These are phyloP conservation scores for Cephus sareptanus DNA, from an alignment of 2,888 invertebrate genomes.

Conservation along the genomic window DNA sequence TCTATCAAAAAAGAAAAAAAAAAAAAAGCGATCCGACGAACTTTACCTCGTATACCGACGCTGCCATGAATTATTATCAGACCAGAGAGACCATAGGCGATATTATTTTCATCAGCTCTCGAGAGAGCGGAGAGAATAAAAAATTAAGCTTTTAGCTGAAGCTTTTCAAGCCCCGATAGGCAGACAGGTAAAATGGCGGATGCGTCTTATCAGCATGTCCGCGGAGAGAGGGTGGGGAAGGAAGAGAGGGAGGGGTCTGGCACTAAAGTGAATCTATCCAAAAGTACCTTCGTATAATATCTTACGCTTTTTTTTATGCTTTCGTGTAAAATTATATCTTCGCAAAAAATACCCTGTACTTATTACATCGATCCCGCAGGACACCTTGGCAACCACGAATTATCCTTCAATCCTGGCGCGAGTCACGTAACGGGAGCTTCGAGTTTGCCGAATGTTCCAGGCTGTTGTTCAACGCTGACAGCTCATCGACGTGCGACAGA, in stretches of 20 bases:
- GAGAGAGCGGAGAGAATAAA: neutral
- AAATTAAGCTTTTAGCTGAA: neutral
- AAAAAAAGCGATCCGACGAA: neutral
- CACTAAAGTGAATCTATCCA: neutral
- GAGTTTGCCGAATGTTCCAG: conserved; percentile 14
- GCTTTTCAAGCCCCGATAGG: neutral
- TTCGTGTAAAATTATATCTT: neutral
- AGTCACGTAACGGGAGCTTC: conserved; percentile 26
- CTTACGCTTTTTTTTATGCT: neutral
- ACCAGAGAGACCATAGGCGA: neutral
- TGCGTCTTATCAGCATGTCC: neutral
- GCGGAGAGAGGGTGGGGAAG: neutral
- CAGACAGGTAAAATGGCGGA: neutral
- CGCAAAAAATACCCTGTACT: neutral
- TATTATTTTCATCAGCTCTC: neutral
- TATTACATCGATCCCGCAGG: conserved; percentile 14
- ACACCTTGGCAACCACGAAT: conserved; percentile 23
- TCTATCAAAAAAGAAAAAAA: neutral
- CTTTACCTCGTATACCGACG: neutral
- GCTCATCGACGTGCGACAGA: neutral
- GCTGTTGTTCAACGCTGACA: neutral
- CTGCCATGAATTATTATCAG: neutral
- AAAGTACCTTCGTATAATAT: neutral
- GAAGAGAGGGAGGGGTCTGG: neutral
- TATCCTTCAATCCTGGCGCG: conserved; percentile 30